These are phyloP conservation scores for Dendrolimus houi DNA, from an alignment of 2,888 invertebrate species.

Conservation along the genomic window DNA sequence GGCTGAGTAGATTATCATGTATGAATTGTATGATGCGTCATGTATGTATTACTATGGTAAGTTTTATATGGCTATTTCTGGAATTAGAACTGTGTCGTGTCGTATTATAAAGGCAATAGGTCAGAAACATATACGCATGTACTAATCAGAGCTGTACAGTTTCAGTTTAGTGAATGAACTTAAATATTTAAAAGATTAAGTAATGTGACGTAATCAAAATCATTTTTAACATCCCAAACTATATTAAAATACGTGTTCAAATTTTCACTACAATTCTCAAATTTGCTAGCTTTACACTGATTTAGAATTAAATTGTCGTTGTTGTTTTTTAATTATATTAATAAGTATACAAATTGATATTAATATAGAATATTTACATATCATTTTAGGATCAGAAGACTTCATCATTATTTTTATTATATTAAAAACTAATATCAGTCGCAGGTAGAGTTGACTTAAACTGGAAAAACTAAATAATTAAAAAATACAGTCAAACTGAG, in stretches of 20 bases:
- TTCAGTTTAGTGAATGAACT: no score
- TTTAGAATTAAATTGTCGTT: conserved; percentile 75
- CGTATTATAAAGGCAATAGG: no score
- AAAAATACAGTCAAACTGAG: no score
- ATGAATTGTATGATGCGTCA: no score
- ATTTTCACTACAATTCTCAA: conserved; percentile 34
- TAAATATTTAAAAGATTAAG: no score
- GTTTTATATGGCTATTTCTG: no score
- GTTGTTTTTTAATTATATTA: conserved; percentile 47
- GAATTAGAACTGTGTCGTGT: no score
- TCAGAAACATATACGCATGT: no score
- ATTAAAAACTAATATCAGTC: conserved; percentile 63
- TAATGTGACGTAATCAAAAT: conserved; percentile 4
- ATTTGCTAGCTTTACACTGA: conserved; percentile 36
- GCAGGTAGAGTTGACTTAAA: conserved; percentile 31
- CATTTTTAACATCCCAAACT: background rate
- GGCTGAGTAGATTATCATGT: no score
- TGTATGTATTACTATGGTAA: no score
- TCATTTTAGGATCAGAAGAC: background rate
- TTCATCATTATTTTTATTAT: conserved; percentile 21
- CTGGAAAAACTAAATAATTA: no score
- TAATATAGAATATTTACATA: conserved; percentile 7
- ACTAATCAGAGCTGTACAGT: no score
- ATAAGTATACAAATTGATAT: conserved; percentile 25
- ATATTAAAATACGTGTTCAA: conserved; percentile 11